Evolutionary conservation across 2,888 invertebrate genomes (phyloP).

Genomic region (Hipparchia sbordonii): DNA sequence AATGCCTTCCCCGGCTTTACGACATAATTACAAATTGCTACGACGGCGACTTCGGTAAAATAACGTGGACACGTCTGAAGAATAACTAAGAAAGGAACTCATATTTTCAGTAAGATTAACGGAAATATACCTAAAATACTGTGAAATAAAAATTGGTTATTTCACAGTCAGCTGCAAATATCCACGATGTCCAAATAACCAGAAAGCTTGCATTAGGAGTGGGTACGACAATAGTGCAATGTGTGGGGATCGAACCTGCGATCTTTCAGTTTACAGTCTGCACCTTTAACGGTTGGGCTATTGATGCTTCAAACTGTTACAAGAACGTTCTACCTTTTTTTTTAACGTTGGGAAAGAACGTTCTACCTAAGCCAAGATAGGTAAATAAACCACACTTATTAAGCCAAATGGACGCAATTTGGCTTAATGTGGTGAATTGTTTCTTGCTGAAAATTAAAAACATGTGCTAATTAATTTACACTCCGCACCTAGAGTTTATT

Average conservation of each 20-base stretch:
- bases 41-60: background rate
- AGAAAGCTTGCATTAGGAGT: no score
- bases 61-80: background rate
- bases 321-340: no score
- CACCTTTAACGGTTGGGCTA: no score
- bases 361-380: conserved; percentile 3
- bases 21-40: conserved; percentile 36
- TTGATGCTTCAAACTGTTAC: no score
- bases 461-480: conserved; percentile 48
- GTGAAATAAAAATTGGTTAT: no score
- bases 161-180: no score
- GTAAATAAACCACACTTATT: conserved; percentile 29
- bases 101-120: background rate
- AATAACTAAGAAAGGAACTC: background rate
- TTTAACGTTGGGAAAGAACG: no score
- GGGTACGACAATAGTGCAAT: no score
- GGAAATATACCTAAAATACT: no score
- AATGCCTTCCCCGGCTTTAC: conserved; percentile 45
- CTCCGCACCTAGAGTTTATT: conserved; percentile 46
- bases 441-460: conserved; percentile 52
- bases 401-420: conserved; percentile 55
- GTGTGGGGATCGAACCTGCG: no score
- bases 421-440: conserved; percentile 51
- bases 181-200: no score
- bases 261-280: no score